A percentile compares a stretch with the other conserved stretches of the same genome.
Conservation (phyloP, 2,797 vertebrate species). For the Channa striata region DNA sequence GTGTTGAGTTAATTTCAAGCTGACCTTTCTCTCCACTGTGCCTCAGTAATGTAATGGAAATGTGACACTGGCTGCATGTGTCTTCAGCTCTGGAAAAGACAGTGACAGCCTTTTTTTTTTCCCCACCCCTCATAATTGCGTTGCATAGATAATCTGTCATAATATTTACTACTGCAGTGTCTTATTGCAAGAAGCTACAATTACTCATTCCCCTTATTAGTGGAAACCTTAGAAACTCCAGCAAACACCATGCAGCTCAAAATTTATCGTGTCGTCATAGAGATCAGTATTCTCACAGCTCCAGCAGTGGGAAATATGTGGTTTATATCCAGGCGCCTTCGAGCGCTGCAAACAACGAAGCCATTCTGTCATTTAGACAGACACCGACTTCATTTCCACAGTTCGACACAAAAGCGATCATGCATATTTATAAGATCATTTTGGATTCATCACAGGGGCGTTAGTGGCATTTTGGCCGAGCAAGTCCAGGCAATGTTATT, state of each 20-base stretch:
- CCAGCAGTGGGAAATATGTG: not conserved
- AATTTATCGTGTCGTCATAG: conserved; percentile 7
- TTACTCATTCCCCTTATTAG: conserved; percentile 26
- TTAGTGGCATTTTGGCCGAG: conserved; percentile 21
- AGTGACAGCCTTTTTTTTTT: not conserved
- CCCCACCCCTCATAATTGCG: conserved; percentile 1
- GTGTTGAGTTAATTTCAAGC: conserved; percentile 14
- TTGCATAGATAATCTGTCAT: conserved; percentile 14
- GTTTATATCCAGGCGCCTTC: conserved; percentile 2
- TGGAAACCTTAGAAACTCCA: not conserved
- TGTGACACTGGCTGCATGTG: conserved; percentile 46
- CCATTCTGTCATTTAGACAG: conserved; percentile 27
- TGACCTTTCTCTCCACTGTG: conserved; percentile 41
- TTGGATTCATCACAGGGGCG: conserved; percentile 29
- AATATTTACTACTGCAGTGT: conserved; percentile 8
- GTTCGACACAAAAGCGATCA: conserved; percentile 28
- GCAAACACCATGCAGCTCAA: not conserved
- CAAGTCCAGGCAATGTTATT: not conserved
- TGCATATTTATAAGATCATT: conserved; percentile 55
- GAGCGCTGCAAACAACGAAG: conserved; percentile 19
- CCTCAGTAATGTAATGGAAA: conserved; percentile 42
- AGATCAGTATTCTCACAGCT: not conserved
- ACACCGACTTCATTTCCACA: conserved; percentile 26
- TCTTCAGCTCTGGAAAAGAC: conserved; percentile 17
- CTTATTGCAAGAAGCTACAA: not conserved